Percentiles rank a stretch among this genome's conserved stretches.
Evolutionary conservation across 2,797 vertebrate genomes (phyloP).

Genomic region (Pseudomugil gertrudae): DNA sequence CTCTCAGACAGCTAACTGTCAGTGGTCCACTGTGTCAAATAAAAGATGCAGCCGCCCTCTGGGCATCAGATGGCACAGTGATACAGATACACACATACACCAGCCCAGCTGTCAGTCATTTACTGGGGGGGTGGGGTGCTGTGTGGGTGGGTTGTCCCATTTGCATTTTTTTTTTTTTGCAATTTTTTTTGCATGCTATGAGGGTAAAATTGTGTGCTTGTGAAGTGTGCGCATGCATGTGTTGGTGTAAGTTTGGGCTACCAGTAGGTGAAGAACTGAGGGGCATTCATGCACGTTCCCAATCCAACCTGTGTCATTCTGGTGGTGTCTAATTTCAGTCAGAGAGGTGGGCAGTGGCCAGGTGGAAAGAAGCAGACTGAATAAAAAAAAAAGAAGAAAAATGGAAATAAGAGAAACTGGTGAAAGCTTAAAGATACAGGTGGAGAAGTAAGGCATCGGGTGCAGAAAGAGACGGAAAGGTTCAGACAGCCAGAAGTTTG

Average conservation of each 20-base stretch:
- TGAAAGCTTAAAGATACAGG: constrained; percentile 40
- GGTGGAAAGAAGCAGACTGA: constrained; percentile 12
- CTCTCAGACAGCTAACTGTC: constrained; percentile 60
- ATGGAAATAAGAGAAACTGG: constrained; percentile 2
- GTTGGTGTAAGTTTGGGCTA: constrained; percentile 18
- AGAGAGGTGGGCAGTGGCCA: constrained; percentile 19
- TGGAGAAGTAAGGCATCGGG: constrained; percentile 19
- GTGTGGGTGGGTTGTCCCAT: constrained; percentile 33
- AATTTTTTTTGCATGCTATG: constrained; percentile 35
- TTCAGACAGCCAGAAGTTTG: constrained; percentile 48
- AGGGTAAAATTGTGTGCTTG: constrained; percentile 25
- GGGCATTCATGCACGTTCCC: neutral
- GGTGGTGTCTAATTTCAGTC: constrained; percentile 21
- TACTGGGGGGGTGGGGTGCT: constrained; percentile 7
- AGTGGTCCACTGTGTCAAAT: constrained; percentile 65
- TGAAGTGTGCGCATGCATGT: neutral
- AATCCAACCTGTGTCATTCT: constrained; percentile 1
- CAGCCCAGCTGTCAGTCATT: constrained; percentile 62
- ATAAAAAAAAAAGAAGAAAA: constrained; percentile 19
- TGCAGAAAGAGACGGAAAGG: constrained; percentile 25
- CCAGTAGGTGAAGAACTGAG: constrained; percentile 15
- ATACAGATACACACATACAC: constrained; percentile 42
- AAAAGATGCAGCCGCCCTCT: constrained; percentile 62
- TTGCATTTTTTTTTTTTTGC: constrained; percentile 13
- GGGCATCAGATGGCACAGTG: constrained; percentile 52